A percentile compares a stretch with the other conserved stretches of the same genome.
Evolutionary conservation across 2,797 vertebrate species (phyloP).

Genomic region (Cryptoprocta ferox): DNA sequence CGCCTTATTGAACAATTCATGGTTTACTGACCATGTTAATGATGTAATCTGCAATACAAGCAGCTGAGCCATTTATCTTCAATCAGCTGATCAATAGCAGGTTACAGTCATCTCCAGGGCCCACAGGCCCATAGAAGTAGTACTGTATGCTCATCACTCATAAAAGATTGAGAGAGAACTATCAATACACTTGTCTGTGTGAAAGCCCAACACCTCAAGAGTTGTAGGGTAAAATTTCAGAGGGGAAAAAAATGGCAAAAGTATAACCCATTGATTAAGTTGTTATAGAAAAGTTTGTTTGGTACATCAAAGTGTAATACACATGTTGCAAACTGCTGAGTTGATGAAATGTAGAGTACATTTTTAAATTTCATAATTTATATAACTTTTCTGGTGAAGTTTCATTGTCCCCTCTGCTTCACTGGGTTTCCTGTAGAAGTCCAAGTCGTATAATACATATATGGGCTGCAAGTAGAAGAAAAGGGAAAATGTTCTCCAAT

Average conservation of each 20-base stretch:
- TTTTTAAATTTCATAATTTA: slow-evolving; percentile 75
- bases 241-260: slow-evolving; percentile 80
- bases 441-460: background rate
- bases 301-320: slow-evolving; percentile 76
- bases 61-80: slow-evolving; percentile 89
- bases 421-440: background rate
- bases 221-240: slow-evolving; percentile 68
- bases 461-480: background rate
- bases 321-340: slow-evolving; percentile 72
- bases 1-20: slow-evolving; percentile 89
- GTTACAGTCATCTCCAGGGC: slow-evolving; percentile 87
- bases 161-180: slow-evolving; percentile 79
- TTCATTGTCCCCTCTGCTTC: slow-evolving; percentile 56
- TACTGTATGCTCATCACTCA: slow-evolving; percentile 82
- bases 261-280: slow-evolving; percentile 71
- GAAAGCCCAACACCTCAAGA: slow-evolving; percentile 72
- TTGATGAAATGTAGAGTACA: slow-evolving; percentile 68
- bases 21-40: slow-evolving; percentile 91
- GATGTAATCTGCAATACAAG: slow-evolving; percentile 90
- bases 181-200: slow-evolving; percentile 75
- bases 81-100: slow-evolving; percentile 89
- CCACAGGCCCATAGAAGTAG: slow-evolving; percentile 80
- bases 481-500: background rate
- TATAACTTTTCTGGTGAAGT: slow-evolving; percentile 64
- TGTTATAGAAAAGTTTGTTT: slow-evolving; percentile 66